Percentiles rank a stretch among this genome's conserved stretches.
phyloP scores from a whole-genome alignment of 2,888 invertebrate species.

The Oeneis ivallda region DNA sequence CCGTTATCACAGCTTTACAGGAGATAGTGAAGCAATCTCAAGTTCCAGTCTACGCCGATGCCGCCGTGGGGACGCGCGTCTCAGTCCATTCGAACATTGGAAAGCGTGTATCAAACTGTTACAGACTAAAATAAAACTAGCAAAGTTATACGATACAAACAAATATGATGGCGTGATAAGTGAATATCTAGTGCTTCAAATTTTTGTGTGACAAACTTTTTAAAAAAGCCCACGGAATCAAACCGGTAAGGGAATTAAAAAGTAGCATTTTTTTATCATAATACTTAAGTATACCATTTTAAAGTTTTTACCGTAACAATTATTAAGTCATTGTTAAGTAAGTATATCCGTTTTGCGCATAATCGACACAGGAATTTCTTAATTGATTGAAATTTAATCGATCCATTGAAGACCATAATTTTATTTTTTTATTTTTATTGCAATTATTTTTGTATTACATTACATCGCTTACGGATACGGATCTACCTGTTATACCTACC shows the following conservation, averaged over 20 bases:
- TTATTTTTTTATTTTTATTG: background rate
- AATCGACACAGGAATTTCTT: background rate
- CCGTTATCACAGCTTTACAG: constrained; percentile 71
- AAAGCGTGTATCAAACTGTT: constrained; percentile 7
- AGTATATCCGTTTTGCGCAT: background rate
- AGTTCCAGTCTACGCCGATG: constrained; percentile 34
- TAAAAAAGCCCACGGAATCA: constrained; percentile 10
- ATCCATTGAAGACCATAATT: background rate
- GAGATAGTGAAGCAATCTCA: constrained; percentile 62
- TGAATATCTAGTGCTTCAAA: constrained; percentile 37
- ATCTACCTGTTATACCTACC: background rate
- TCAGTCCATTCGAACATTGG: constrained; percentile 15
- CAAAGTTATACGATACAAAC: background rate
- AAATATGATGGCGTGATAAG: constrained; percentile 32
- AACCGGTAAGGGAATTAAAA: constrained; percentile 17
- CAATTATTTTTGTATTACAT: background rate
- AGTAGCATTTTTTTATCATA: background rate
- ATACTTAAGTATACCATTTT: background rate
- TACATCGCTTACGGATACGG: background rate
- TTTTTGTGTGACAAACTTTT: constrained; percentile 36
- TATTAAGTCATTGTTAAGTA: background rate
- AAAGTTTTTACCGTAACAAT: background rate
- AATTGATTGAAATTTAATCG: background rate
- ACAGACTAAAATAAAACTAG: constrained; percentile 1
- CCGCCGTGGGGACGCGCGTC: constrained; percentile 58